Percentiles rank a stretch among this genome's conserved stretches.
These are phyloP conservation scores for Hypena proboscidalis DNA, from an alignment of 2,888 invertebrate genomes.

Conservation along the genomic window DNA sequence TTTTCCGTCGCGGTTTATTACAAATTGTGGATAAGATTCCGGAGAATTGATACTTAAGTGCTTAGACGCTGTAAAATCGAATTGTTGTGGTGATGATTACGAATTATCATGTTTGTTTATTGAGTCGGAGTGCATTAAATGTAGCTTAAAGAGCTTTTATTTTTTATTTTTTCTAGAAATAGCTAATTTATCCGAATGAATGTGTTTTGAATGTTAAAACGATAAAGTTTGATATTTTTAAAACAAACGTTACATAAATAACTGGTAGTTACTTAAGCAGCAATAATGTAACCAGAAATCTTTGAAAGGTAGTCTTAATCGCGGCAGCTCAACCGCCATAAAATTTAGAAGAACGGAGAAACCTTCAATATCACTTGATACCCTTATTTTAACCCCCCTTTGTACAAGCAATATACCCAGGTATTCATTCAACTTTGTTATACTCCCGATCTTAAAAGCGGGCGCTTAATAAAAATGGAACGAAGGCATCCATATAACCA, in stretches of 20 bases:
- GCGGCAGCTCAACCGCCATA: neutral
- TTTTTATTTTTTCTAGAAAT: neutral
- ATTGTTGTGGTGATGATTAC: constrained; percentile 27
- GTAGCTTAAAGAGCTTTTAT: neutral
- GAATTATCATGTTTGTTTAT: constrained; percentile 5
- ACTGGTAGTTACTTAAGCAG: too few species aligned
- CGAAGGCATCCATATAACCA: constrained; percentile 22
- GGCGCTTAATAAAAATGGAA: constrained; percentile 30
- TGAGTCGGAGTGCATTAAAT: constrained; percentile 1
- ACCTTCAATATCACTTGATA: constrained; percentile 13
- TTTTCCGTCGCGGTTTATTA: constrained; percentile 34
- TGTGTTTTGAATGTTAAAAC: too few species aligned
- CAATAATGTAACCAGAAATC: too few species aligned
- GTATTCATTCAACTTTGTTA: constrained; percentile 22
- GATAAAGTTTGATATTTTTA: too few species aligned
- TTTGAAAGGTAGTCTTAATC: neutral
- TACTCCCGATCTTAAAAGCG: constrained; percentile 28
- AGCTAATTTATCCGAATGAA: too few species aligned
- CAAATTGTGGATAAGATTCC: constrained; percentile 29
- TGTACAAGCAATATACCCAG: constrained; percentile 17
- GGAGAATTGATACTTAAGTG: constrained; percentile 24
- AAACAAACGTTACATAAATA: too few species aligned
- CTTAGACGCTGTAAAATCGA: constrained; percentile 35
- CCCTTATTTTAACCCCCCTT: constrained; percentile 10
- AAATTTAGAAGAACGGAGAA: neutral